phyloP scores from a whole-genome alignment of 2,113 vertebrate genomes.

The Amphiprion ocellaris region DNA sequence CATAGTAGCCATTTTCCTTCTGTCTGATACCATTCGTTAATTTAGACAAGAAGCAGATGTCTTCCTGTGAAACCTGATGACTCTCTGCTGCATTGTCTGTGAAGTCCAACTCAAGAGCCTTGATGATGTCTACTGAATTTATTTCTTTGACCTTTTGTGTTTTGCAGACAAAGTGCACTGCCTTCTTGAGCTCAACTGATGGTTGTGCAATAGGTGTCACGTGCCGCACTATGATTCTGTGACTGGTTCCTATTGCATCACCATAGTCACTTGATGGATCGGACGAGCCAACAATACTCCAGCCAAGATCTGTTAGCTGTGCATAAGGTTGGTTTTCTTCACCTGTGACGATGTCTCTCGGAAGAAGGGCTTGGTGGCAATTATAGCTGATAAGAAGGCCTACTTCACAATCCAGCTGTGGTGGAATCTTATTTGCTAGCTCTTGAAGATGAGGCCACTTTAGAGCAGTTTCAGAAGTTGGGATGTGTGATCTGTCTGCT shows the following conservation, averaged over 20 bases:
- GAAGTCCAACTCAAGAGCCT: background rate
- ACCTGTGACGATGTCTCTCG: constrained; percentile 4
- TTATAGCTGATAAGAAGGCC: background rate
- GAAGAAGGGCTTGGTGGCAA: constrained; percentile 2
- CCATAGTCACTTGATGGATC: too few species aligned
- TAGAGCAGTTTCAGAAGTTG: too few species aligned
- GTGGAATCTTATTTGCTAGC: background rate
- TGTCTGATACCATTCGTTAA: too few species aligned
- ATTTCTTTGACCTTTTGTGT: constrained; percentile 12
- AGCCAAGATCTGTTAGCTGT: background rate
- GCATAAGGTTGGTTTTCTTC: constrained; percentile 14
- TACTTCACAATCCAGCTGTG: background rate
- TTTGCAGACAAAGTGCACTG: background rate
- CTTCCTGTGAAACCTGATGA: background rate
- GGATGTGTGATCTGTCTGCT: too few species aligned
- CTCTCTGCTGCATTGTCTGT: background rate
- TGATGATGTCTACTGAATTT: background rate
- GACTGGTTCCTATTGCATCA: background rate
- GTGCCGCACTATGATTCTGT: background rate
- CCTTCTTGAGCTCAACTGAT: background rate
- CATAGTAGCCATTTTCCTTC: too few species aligned
- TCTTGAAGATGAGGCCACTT: too few species aligned
- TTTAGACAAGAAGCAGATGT: background rate
- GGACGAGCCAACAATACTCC: background rate
- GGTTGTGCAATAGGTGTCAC: background rate